Base-by-base conservation (phyloP, 2,888 invertebrate species). In the Tetrapedia diversipes region DNA sequence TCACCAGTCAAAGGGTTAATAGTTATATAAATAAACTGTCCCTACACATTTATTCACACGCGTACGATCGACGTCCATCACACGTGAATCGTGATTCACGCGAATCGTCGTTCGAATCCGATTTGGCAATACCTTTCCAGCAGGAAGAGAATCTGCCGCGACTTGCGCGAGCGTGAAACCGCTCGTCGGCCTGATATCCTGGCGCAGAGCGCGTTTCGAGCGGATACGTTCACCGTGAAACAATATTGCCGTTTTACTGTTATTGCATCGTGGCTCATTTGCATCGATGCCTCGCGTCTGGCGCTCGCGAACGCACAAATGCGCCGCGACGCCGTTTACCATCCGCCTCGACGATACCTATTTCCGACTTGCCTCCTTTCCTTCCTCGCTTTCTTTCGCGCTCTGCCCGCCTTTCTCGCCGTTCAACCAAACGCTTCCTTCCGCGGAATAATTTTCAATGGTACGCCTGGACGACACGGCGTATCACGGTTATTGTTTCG, bases 191-290 rank as follows among this genome's bases (percentile, higher is more conserved):
- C n/a, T n/a, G n/a, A n/a, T n/a, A n/a, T n/a, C n/a, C n/a, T n/a
- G n/a, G n/a, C n/a, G n/a, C 32, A n/a, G 54, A 63, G 53, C 63
- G 64, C 41, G 72, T 77, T 77, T 54, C 65, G 45, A 57, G 41
- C 59, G 51, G 27, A 77, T 57, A 71, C 57, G 57, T 67, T 77
- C 47, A 39, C 77, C 51, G 51, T 69, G 71, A 80, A 83, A 83
- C 80, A 82, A 81, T 85, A 85, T 83, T 77, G 73, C 78, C 69
- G 72, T 77, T 85, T 80, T 79, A 83, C 65, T 78, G 81, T 85
- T 85, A 85, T 81, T 83, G 76, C 81, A 47, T 34, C 51, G 65
- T 59, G 61, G 67, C 53, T 49, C 51, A 47, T n/a, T 56, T 24
- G 76, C 70, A 66, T 69, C 72, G 63, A 66, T 73, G 69, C 47